Conservation (phyloP, 92 coral and sea anemone species). For the Palythoa caribaeorum region DNA sequence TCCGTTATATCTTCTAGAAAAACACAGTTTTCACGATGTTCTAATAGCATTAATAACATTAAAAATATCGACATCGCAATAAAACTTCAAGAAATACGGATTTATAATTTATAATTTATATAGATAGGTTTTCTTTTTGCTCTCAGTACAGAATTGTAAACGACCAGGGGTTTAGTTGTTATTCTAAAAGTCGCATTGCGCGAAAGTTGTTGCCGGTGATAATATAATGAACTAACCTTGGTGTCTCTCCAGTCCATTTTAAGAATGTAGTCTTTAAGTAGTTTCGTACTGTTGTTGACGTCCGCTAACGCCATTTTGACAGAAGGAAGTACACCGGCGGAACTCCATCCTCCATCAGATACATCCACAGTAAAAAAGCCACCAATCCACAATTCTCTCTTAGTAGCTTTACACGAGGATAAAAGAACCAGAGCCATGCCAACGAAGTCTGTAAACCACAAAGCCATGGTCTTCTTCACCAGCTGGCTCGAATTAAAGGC, state of each 20-base stretch:
- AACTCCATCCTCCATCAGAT: slow-evolving; percentile 71
- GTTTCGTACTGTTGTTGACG: slow-evolving; percentile 59
- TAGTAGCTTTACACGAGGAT: slow-evolving; percentile 21
- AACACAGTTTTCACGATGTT: too few relatives aligned
- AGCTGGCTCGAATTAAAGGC: too few relatives aligned
- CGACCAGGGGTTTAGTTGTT: too few relatives aligned
- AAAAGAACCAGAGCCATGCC: neutral
- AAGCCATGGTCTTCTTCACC: neutral
- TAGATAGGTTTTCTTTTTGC: too few relatives aligned
- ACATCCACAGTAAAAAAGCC: slow-evolving; percentile 66
- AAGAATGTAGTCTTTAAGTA: slow-evolving; percentile 55
- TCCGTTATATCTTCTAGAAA: too few relatives aligned
- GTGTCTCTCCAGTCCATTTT: slow-evolving; percentile 68
- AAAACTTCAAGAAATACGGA: too few relatives aligned
- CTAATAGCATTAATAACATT: too few relatives aligned
- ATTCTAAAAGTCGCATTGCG: too few relatives aligned
- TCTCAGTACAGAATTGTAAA: too few relatives aligned
- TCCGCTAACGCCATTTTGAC: slow-evolving; percentile 72
- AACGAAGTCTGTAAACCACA: neutral
- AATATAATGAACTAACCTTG: slow-evolving; percentile 19
- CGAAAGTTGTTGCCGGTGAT: too few relatives aligned
- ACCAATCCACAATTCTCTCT: slow-evolving; percentile 65
- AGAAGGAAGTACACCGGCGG: slow-evolving; percentile 73
- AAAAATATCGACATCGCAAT: too few relatives aligned
- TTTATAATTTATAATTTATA: too few relatives aligned